Evolutionary conservation across 2,113 vertebrate genomes (phyloP).

Genomic region (Cryptotis parvus): DNA sequence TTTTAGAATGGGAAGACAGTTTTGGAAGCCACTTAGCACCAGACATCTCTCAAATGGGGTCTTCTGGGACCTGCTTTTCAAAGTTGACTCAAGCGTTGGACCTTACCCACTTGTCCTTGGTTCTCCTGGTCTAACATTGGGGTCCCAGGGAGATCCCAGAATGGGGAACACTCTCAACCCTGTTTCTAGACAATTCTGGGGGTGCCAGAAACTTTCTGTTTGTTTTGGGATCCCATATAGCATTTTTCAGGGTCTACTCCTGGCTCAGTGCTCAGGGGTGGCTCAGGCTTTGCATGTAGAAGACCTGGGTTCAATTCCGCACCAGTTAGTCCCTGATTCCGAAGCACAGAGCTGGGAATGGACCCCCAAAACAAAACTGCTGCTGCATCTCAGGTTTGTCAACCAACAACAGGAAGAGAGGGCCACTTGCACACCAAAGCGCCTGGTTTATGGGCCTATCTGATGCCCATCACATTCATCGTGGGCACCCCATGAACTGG

Average conservation of each 20-base stretch:
- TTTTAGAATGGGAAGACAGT: too few relatives aligned
- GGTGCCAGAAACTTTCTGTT: too few relatives aligned
- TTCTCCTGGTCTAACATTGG: not conserved
- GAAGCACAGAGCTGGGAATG: too few relatives aligned
- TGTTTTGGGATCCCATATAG: too few relatives aligned
- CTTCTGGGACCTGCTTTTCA: not conserved
- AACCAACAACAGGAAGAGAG: not conserved
- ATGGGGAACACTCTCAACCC: fast-evolving
- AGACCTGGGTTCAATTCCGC: not conserved
- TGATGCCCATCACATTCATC: fast-evolving
- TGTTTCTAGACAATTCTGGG: not conserved
- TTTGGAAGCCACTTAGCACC: not conserved
- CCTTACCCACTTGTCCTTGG: not conserved
- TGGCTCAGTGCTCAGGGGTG: too few relatives aligned
- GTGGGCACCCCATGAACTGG: fast-evolving
- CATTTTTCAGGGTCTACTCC: too few relatives aligned
- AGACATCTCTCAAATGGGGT: not conserved
- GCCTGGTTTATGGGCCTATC: fast-evolving
- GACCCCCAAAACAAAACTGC: too few relatives aligned
- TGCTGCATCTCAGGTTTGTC: not conserved
- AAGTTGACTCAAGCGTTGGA: not conserved
- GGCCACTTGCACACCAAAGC: not conserved
- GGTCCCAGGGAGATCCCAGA: not conserved
- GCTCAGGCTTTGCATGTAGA: not conserved
- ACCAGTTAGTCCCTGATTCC: not conserved